Evolutionary conservation across 1,140 invertebrate species (phyloP).

Genomic region (Rhysida immarginata): DNA sequence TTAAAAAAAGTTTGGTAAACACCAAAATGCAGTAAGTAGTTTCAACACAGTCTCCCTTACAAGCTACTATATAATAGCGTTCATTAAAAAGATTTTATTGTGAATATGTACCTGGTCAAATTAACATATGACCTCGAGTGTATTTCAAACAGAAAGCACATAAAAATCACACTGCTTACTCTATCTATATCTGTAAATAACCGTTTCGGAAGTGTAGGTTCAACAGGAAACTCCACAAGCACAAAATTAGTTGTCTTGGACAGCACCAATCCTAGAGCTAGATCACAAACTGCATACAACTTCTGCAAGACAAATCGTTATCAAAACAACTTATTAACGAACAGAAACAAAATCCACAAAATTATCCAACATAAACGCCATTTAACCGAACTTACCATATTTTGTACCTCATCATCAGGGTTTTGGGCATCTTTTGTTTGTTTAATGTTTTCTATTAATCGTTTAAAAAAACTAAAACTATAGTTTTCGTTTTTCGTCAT

Average conservation of each 20-base stretch:
- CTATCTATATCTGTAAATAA: slow-evolving; percentile 30
- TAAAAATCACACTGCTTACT: too few species aligned
- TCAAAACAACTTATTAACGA: background rate
- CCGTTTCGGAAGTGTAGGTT: slow-evolving; percentile 40
- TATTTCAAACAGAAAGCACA: too few species aligned
- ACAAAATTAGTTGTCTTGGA: slow-evolving; percentile 74
- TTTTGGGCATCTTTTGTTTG: slow-evolving; percentile 77
- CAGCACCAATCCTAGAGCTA: slow-evolving; percentile 75
- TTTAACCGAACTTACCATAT: slow-evolving; percentile 48
- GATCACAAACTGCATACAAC: slow-evolving; percentile 89
- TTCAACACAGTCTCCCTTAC: too few species aligned
- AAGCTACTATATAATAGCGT: too few species aligned
- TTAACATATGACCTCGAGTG: too few species aligned
- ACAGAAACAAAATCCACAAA: background rate
- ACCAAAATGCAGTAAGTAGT: too few species aligned
- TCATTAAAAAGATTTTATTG: too few species aligned
- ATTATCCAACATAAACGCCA: background rate
- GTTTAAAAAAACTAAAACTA: slow-evolving; percentile 87
- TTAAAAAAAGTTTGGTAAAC: too few species aligned
- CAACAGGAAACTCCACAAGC: slow-evolving; percentile 69
- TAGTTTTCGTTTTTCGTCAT: slow-evolving; percentile 86
- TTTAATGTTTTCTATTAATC: slow-evolving; percentile 81
- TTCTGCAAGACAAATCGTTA: slow-evolving; percentile 46
- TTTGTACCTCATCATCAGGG: slow-evolving; percentile 59
- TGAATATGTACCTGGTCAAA: too few species aligned